Conservation (phyloP, 1,140 invertebrate genomes). For the Zophobas atratus region DNA sequence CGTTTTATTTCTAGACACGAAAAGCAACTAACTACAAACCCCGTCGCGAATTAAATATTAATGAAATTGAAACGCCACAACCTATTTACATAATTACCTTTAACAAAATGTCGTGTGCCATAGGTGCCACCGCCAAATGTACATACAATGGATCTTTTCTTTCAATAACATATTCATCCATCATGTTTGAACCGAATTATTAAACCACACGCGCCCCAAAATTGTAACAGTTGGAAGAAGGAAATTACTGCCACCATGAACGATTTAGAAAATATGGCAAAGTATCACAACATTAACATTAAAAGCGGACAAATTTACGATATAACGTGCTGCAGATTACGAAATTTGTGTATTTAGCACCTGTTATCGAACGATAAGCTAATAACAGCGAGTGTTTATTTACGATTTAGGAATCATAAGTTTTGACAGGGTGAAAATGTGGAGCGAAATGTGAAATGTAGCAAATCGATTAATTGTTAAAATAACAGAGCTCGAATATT, state of each 20-base stretch:
- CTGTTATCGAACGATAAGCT: slow-evolving; percentile 39
- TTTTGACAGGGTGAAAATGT: background rate
- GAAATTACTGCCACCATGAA: slow-evolving; percentile 10
- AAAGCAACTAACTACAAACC: too few relatives aligned
- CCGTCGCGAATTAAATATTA: too few relatives aligned
- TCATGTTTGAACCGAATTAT: slow-evolving; percentile 47
- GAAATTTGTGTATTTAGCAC: slow-evolving; percentile 30
- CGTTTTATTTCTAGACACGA: too few relatives aligned
- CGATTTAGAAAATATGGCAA: slow-evolving; percentile 13
- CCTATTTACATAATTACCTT: slow-evolving; percentile 34
- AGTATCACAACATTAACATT: slow-evolving; percentile 36
- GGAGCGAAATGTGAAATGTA: background rate
- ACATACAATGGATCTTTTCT: slow-evolving; percentile 50
- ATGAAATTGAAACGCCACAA: too few relatives aligned
- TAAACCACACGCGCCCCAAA: slow-evolving; percentile 20
- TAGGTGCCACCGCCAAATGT: slow-evolving; percentile 41
- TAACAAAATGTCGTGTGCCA: slow-evolving; percentile 41
- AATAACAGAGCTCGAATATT: too few relatives aligned
- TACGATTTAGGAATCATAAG: slow-evolving; percentile 1
- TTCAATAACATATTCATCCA: slow-evolving; percentile 54
- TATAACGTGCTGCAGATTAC: background rate
- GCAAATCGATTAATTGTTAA: too few relatives aligned
- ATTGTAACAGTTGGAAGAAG: background rate
- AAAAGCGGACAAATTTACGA: slow-evolving; percentile 36
- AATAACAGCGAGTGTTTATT: slow-evolving; percentile 10